Base-by-base conservation (phyloP, 2,113 vertebrate genomes). In the Poeciliopsis occidentalis region DNA sequence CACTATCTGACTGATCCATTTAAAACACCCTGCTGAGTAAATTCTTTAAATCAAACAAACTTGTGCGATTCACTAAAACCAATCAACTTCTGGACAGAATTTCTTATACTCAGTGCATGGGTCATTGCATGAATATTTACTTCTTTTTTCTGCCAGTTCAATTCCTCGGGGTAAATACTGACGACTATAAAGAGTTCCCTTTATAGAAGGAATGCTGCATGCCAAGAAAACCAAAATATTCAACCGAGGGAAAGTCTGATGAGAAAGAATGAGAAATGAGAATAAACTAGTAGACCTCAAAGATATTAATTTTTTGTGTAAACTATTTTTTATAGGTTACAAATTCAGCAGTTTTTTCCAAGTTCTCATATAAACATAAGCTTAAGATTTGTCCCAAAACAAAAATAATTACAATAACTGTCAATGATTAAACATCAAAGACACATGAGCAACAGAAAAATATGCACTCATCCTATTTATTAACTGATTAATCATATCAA, bases 91-190 rank as follows among this genome's bases (percentile, higher is more conserved):
- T 72, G 47, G 72, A 73, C 32, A 69, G 34, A 62, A 73, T 67
- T 69, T 63, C 60, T 41, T 4, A 67, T 79, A 71, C 57, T 84
- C 30, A 30, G 72, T 12, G 60, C 29, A 26, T 37, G 17, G 26
- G 0, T 1, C 77, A 64, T 54, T 31, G 34, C 30, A 85, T 89
- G 68, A 93, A 92, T 91, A 88, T 87, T 90, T 90, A 8, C 90
- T 83, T 67, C 79, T 26, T 24, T 78, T 79, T 79, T 68, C 64
- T 63, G 73, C 22, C 4, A 41, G 75, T 80, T 85, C 81, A 85
- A 78, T 88, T 89, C 73, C 79, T 76, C 67, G 60, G 51, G 69
- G 11, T 64, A 69, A 32, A 84, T 44, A 68, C 12, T 78, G 67
- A 84, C 73, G 80, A 88, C 75, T 83, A 54, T 83, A 54, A 70